A percentile compares a stretch with the other conserved stretches of the same genome.
These are phyloP conservation scores for Andrena camellia DNA, from an alignment of 2,888 invertebrate species.

Conservation along the genomic window DNA sequence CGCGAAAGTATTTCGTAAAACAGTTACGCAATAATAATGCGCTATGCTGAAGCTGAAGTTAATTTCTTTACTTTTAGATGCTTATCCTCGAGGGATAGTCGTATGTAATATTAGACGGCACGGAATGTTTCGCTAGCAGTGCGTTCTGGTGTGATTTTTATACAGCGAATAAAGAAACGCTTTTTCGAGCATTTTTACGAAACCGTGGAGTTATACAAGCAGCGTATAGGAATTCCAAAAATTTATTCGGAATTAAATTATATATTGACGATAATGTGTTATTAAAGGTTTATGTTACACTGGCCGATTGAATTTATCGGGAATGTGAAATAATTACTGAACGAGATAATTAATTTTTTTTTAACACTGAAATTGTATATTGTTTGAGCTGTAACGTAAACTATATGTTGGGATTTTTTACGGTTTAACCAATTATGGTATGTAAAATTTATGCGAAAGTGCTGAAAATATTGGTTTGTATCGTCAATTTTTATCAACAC, in stretches of 20 bases:
- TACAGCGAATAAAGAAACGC: neutral
- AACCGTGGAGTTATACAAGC: neutral
- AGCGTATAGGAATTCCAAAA: neutral
- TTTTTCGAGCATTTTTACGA: constrained; percentile 14
- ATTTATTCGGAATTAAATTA: constrained; percentile 4
- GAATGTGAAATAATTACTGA: too few relatives aligned
- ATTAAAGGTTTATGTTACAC: neutral
- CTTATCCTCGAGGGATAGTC: constrained; percentile 23
- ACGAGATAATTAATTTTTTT: too few relatives aligned
- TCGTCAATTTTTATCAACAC: too few relatives aligned
- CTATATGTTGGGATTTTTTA: too few relatives aligned
- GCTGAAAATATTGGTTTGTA: too few relatives aligned
- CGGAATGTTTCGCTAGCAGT: constrained; percentile 19
- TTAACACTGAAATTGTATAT: too few relatives aligned
- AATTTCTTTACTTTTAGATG: constrained; percentile 32
- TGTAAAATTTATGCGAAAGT: too few relatives aligned
- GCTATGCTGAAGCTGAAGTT: constrained; percentile 4
- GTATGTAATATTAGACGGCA: neutral
- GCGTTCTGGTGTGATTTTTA: constrained; percentile 3
- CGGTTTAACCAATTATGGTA: too few relatives aligned
- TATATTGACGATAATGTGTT: neutral
- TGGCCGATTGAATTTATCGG: neutral
- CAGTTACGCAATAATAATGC: constrained; percentile 23
- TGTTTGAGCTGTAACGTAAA: too few relatives aligned
- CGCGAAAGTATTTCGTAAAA: constrained; percentile 16